Evolutionary conservation across 2,113 vertebrate genomes (phyloP), one percentile per base, ranked within the genome.

Genomic region (Leptodactylus fuscus): DNA sequence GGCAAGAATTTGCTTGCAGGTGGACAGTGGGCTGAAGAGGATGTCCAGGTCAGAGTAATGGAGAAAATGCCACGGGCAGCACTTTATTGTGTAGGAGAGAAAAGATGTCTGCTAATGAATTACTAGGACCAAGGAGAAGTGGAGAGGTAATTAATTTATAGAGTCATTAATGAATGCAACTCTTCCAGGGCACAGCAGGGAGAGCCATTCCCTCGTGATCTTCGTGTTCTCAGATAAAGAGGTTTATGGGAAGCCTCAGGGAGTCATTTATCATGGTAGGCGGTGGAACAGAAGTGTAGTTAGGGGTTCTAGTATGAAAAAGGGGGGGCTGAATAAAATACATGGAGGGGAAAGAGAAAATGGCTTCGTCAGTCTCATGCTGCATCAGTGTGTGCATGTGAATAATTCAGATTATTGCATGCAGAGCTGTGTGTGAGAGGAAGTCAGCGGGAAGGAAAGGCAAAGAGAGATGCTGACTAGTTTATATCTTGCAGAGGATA

Each of bases 71-170:
- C 32, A 69, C 77, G 29, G 12, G 77, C 53, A 60, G 55, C 34
- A 53, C 18, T 70, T 36, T 67, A 29, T 81, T 82, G 46, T 51
- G 46, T 10, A 20, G n/a, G 69, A 83, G 34, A 58, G 36, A 83
- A 60, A 71, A 41, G 29, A 73, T 55, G 49, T 55, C 67, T 83
- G 69, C 69, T 58, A 73, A 83, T 71, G 24, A 58, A 73, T 83
- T 73, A 73, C 49, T 24, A 49, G 49, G 49, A 83, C 44, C 32
- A 24, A 70, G 34, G 34, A 34, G 49, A 73, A 49, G 49, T 18
- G 49, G 67, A 34, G 36, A 53, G 69, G 67, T 83, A 83, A 83
- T 83, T 83, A 83, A 83, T 83, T 73, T 83, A 83, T 83, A 82
- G 49, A 74, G 69, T 60, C 67, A 1, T 74, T 83, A 83, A 83